Base-by-base conservation (phyloP, 2,113 vertebrate species). In the Paedocypris sp. region DNA sequence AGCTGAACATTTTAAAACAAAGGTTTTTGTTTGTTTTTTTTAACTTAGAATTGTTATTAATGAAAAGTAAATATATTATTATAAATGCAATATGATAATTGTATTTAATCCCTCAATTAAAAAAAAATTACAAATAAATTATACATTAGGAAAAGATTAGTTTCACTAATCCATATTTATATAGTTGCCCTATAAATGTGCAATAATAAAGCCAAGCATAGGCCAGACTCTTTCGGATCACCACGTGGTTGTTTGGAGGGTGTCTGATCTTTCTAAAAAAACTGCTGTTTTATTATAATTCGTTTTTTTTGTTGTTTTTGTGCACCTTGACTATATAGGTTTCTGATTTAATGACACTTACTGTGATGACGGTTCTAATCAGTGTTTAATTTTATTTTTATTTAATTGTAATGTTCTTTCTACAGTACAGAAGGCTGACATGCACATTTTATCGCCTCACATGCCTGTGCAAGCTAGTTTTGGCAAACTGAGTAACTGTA, bases 361-460 rank as follows among this genome's bases (percentile, higher is more conserved):
- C 45, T 42, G 52, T 9, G 29, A 25, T 64, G 39, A 54, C 42
- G 3, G 26, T 43, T 25, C 4, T 60, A 36, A 54, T 49, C 47
- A 20, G 42, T 60, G 61, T 69, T 22, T 35, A 15, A 9, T 6
- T 22, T 35, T 33, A 26, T 43, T 39, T 23, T n/a, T 8, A 53
- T 48, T 51, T 33, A 42, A 62, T 59, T 29, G 46, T 62, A 58
- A 23, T 2, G 39, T 41, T 68, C 13, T 29, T 63, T 36, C 11
- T 36, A 45, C 26, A 52, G 64, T 35, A 59, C 43, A 45, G 60
- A 48, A 48, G 22, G 39, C 45, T 50, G 51, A 13, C 23, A 53
- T 4, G 56, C 67, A 62, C 39, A 60, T 46, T 29, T 60, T 25
- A 61, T 71, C 39, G 61, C 41, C 63, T 69, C 49, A 51, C 60